These are phyloP conservation scores for Corticium candelabrum DNA, from an alignment of 37 sponge, comb jelly and placozoan species.

Conservation along the genomic window DNA sequence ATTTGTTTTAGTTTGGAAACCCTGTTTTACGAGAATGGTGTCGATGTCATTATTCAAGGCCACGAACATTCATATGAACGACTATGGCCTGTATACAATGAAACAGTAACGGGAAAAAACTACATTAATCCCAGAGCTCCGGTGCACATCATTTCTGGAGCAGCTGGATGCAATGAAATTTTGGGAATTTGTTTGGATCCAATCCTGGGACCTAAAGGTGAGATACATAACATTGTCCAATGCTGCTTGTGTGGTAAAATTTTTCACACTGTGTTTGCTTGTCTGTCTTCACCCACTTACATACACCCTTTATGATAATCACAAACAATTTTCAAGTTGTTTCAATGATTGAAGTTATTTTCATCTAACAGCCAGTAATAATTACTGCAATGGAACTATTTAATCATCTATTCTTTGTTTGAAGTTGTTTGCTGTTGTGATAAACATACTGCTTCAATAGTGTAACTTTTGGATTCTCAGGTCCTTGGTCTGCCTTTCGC, in stretches of 20 bases:
- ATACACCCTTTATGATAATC: too few species aligned
- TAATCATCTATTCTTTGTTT: not conserved
- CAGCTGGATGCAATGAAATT: constrained; percentile 20
- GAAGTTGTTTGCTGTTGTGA: not conserved
- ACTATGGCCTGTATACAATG: not conserved
- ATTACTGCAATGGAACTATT: too few species aligned
- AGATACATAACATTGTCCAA: not conserved
- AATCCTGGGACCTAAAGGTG: constrained; percentile 23
- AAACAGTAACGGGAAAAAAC: not conserved
- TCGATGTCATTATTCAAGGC: not conserved
- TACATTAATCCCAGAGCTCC: not conserved
- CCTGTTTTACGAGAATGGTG: constrained; percentile 37
- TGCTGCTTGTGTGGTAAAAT: not conserved
- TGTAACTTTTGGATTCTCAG: not conserved
- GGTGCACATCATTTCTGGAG: not conserved
- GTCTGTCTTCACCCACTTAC: too few species aligned
- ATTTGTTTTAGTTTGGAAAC: constrained; percentile 14
- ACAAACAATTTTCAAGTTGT: too few species aligned
- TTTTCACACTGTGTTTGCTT: too few species aligned
- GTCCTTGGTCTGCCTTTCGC: constrained; percentile 31
- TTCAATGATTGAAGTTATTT: too few species aligned
- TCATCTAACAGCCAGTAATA: too few species aligned
- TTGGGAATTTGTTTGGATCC: constrained; percentile 15
- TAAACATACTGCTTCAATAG: not conserved
- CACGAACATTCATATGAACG: constrained; percentile 10